Evolutionary conservation across 2,888 invertebrate species (phyloP).

Genomic region (Exephanes ischioxanthus): DNA sequence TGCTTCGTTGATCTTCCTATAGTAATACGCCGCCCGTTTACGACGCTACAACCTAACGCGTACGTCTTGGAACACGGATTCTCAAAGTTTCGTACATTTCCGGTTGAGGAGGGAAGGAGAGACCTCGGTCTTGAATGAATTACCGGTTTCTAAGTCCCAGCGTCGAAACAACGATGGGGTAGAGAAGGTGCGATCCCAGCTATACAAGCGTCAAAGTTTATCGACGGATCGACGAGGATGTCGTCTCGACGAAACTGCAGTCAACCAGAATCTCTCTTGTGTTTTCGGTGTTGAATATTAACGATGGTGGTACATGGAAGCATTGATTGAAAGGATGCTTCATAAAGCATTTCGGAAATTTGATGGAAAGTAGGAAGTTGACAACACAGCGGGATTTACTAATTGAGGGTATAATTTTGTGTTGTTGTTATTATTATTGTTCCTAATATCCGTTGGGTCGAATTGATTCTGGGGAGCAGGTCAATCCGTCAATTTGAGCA

Average conservation of each 20-base stretch:
- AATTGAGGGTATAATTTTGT: background rate
- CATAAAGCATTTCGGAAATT: background rate
- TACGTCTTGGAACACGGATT: slow-evolving; percentile 14
- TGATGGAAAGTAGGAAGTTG: background rate
- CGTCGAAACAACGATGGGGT: background rate
- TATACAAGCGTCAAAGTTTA: background rate
- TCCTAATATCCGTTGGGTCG: background rate
- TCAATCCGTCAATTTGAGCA: background rate
- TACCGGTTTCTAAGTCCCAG: slow-evolving; percentile 2
- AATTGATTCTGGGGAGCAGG: background rate
- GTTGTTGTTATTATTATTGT: background rate
- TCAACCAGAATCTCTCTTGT: background rate
- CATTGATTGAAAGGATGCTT: background rate
- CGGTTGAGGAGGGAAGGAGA: background rate
- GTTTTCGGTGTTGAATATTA: slow-evolving; percentile 2
- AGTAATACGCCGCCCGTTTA: background rate
- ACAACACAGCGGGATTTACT: background rate
- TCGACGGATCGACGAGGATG: background rate
- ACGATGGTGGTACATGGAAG: background rate
- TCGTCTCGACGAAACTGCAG: background rate
- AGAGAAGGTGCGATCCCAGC: background rate
- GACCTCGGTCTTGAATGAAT: slow-evolving; percentile 1
- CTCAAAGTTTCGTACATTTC: slow-evolving; percentile 18
- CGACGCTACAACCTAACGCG: background rate
- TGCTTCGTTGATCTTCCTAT: slow-evolving; percentile 15